Percentiles rank a stretch among this genome's conserved stretches.
Evolutionary conservation across 1,140 invertebrate species (phyloP).

Genomic region (Sinonovacula constricta): DNA sequence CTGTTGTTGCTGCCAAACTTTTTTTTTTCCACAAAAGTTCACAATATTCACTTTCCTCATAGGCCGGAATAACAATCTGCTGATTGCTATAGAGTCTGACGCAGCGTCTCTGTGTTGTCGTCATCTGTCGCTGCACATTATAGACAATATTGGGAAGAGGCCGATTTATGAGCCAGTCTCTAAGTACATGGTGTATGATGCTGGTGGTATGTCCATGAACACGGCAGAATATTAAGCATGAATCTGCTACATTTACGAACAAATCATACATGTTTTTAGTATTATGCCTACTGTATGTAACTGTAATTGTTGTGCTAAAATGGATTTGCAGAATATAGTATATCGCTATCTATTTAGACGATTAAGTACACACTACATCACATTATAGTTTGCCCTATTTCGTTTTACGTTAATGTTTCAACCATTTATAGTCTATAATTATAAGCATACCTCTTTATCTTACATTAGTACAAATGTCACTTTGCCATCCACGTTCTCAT

Average conservation of each 20-base stretch:
- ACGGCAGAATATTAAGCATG: no score
- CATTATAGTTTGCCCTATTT: neutral
- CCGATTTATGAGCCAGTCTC: neutral
- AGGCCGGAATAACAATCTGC: conserved; percentile 11
- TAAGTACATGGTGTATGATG: conserved; percentile 17
- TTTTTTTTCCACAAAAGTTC: no score
- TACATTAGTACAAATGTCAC: neutral
- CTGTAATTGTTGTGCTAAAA: neutral
- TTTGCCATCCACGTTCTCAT: neutral
- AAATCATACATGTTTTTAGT: neutral
- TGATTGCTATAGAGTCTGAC: conserved; percentile 6
- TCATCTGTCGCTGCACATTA: neutral
- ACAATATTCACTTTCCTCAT: no score
- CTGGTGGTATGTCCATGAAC: conserved; percentile 33
- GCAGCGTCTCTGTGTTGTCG: conserved; percentile 16
- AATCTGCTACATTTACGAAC: neutral
- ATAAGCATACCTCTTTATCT: no score
- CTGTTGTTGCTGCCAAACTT: no score
- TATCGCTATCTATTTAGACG: neutral
- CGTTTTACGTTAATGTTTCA: no score
- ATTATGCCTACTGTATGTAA: neutral
- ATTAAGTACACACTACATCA: neutral
- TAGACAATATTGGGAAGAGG: neutral
- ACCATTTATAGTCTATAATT: no score
- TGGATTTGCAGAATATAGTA: neutral